Evolutionary conservation across 2,888 invertebrate genomes (phyloP), one percentile per base, ranked within the genome.

Genomic region (Acleris holmiana): DNA sequence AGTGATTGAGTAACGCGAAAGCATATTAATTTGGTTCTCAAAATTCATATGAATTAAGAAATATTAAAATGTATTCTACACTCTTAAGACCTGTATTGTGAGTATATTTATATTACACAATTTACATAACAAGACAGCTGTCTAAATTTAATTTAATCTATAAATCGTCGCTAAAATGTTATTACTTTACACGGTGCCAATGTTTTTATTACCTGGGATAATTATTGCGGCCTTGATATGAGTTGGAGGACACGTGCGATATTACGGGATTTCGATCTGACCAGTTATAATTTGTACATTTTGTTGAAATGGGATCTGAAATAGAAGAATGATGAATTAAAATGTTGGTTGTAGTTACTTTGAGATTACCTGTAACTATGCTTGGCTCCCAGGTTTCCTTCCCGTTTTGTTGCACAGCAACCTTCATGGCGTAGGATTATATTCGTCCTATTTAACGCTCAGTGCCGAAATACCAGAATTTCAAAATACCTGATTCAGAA

Each of bases 81-180:
- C 83, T 92, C 67, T 88, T 92, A 71, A 87, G 90, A 76, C 88
- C 91, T 57, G 74, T 93, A 76, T 75, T 91, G 93, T 93, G 75
- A 93, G 93, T 93, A 89, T 70, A 77, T 82, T 81, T 86, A 88
- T 89, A 87, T 89, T 90, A 89, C 72, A 83, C 85, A 85, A 87
- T 91, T 90, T 93, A 92, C 86, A 89, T 91, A 92, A 91, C 91
- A 77, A 86, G 89, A 88, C 89, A 90, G 88, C 87, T 91, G 87
- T 84, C 83, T 88, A 82, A 82, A 77, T 74, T 84, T 78, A 84
- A 73, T 77, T 35, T 29, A 7, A 78, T 77, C 81, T 76, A 83
- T 80, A 79, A 77, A 76, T 47, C 60, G 49, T 46, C 53, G 53
- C 48, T 41, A n/a, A 48, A 23, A 49, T 17, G 3, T 29, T 13